Base-by-base conservation (phyloP, 2,888 invertebrate genomes). In the Rhaphigaster nebulosa region DNA sequence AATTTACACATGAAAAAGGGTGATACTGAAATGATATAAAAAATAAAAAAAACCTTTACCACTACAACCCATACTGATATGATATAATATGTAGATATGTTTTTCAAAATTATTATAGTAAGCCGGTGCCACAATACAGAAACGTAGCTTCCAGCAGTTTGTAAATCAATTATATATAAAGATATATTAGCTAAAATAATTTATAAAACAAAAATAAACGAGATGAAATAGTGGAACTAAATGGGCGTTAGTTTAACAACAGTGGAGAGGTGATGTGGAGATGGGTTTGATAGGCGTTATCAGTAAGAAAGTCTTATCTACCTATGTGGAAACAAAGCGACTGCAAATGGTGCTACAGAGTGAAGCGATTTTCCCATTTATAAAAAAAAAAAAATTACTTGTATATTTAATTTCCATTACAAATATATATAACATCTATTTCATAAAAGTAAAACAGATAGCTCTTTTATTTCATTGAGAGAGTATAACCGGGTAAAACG, bases 281-380 rank as follows among this genome's bases (percentile, higher is more conserved):
- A 84, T 41, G n/a, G 45, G 84, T n/a, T 84, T 84, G 84, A 84
- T 84, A 84, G 84, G 84, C 84, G 45, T 84, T 84, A 84, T 84
- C 84, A 84, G 84, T 84, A 84, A 50, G 45, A 45, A 41, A 45
- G 84, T 84, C 45, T 84, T 84, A 84, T 84, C 84, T 84, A 84
- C 84, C 84, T 84, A 50, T 45, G 45, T 45, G 84, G 45, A n/a
- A 50, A 84, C 84, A 84, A 76, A 76, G 70, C 34, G 70, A 76
- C 34, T 20, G 38, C 70, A 76, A 76, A 76, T 76, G 38, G 70
- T 76, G 34, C 70, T 23, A 34, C 18, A 34, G 34, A 38, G 2
- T 76, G 38, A 38, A 76, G 20, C 34, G 29, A 76, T 76, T 15
- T 1, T 29, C 3, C 65, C 38, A 38, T 38, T 23, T 20, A 76